Conservation (phyloP, 2,797 vertebrate species). For the Sebastes steindachneri region DNA sequence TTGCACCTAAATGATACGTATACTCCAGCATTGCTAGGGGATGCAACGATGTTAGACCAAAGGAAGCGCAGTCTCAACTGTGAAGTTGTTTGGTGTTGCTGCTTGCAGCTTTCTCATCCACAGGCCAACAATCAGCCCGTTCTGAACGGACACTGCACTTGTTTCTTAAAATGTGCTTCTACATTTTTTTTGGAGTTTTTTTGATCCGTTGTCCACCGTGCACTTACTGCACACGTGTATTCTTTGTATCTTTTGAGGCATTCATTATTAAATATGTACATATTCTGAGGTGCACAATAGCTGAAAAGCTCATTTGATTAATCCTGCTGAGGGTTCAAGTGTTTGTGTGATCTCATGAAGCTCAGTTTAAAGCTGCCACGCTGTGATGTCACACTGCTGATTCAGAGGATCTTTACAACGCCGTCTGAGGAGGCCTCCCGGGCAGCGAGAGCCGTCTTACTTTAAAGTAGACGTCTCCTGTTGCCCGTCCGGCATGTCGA, state of each 20-base stretch:
- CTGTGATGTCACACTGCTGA: slow-evolving; percentile 28
- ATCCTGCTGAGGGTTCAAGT: background rate
- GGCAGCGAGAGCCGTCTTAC: slow-evolving; percentile 33
- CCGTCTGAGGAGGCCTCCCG: slow-evolving; percentile 20
- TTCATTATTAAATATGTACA: background rate
- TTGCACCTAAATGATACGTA: too few species aligned
- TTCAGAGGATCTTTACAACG: background rate
- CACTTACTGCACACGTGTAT: too few species aligned
- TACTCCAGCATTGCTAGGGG: too few species aligned
- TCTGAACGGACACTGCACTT: background rate
- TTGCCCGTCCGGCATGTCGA: slow-evolving; percentile 29
- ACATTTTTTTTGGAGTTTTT: too few species aligned
- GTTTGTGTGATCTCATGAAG: slow-evolving; percentile 5
- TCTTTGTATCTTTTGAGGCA: background rate
- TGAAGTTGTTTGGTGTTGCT: too few species aligned
- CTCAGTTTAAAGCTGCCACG: background rate
- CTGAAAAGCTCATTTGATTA: background rate
- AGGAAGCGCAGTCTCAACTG: too few species aligned
- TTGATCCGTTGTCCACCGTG: background rate
- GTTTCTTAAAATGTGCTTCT: background rate
- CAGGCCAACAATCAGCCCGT: background rate
- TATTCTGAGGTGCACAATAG: background rate
- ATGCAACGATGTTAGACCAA: too few species aligned
- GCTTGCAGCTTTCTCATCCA: too few species aligned
- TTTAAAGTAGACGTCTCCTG: slow-evolving; percentile 37